Evolutionary conservation across 2,113 vertebrate species (phyloP).

Genomic region (Tyto alba): DNA sequence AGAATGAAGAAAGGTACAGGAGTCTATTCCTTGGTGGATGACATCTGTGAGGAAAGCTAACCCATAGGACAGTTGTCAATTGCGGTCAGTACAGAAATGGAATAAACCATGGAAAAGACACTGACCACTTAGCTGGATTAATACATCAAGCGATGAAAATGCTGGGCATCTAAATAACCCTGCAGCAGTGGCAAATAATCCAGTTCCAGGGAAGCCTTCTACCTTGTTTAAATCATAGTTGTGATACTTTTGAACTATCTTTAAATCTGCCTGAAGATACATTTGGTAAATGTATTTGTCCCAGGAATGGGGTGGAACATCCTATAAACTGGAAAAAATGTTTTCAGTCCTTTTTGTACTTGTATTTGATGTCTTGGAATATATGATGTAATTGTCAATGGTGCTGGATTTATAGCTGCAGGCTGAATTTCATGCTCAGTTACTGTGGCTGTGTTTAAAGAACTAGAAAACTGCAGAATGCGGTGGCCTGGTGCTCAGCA

Average conservation of each 20-base stretch:
- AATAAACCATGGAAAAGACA: not conserved
- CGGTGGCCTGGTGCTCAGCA: not conserved
- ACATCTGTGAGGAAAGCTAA: not conserved
- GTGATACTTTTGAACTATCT: not conserved
- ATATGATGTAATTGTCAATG: too few relatives aligned
- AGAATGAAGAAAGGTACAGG: not conserved
- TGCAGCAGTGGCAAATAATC: not conserved
- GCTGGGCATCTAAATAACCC: not conserved
- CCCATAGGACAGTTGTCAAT: not conserved
- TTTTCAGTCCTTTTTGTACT: not conserved
- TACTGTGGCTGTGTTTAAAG: not conserved
- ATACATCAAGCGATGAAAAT: rapidly evolving
- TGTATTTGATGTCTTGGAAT: too few relatives aligned
- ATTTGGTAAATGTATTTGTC: rapidly evolving
- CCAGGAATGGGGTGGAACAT: not conserved
- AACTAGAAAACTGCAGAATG: not conserved
- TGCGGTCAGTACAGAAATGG: not conserved
- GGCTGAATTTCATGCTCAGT: not conserved
- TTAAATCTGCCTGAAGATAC: not conserved
- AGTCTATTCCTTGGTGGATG: not conserved
- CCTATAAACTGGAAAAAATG: not conserved
- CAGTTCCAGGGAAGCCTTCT: not conserved
- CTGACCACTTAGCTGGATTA: not conserved
- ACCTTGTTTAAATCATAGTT: not conserved
- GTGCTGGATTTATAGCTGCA: not conserved